Percentiles rank a stretch among this genome's conserved stretches.
These are phyloP conservation scores for Nesidiocoris tenuis DNA, from an alignment of 2,888 invertebrate genomes.

Conservation along the genomic window DNA sequence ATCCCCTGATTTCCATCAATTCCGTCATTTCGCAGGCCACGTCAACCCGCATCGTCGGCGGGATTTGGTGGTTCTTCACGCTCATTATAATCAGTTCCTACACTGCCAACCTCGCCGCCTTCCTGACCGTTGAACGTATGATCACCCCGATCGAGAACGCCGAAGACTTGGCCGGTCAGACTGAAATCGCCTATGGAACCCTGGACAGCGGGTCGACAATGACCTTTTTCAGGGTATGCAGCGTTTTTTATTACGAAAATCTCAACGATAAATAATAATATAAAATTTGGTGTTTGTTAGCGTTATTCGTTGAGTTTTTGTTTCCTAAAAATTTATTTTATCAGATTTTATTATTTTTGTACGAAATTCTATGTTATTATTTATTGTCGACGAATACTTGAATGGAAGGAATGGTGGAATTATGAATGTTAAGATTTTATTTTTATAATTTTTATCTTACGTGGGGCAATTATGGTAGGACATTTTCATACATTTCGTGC, in stretches of 20 bases:
- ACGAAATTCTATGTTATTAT: too few relatives aligned
- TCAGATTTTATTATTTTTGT: too few relatives aligned
- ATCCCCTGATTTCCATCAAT: too few relatives aligned
- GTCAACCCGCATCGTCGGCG: conserved; percentile 79
- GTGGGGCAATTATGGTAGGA: too few relatives aligned
- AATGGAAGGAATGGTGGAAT: too few relatives aligned
- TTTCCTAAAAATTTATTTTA: too few relatives aligned
- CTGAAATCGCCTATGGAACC: conserved; percentile 81
- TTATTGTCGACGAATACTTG: too few relatives aligned
- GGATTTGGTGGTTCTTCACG: conserved; percentile 91
- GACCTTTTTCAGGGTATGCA: conserved; percentile 77
- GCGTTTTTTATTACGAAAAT: background rate
- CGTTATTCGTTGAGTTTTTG: too few relatives aligned
- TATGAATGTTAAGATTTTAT: too few relatives aligned
- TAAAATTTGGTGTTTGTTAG: background rate
- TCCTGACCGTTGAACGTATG: conserved; percentile 86
- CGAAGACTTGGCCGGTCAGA: conserved; percentile 79
- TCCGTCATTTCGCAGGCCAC: too few relatives aligned
- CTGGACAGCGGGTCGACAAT: conserved; percentile 80
- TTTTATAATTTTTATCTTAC: too few relatives aligned
- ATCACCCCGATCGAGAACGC: conserved; percentile 82
- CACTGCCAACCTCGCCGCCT: conserved; percentile 88
- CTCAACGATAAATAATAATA: background rate
- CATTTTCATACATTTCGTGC: too few relatives aligned
- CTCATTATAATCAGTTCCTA: conserved; percentile 87